Evolutionary conservation across 2,113 vertebrate genomes (phyloP).

Genomic region (Toxotes chatareus): DNA sequence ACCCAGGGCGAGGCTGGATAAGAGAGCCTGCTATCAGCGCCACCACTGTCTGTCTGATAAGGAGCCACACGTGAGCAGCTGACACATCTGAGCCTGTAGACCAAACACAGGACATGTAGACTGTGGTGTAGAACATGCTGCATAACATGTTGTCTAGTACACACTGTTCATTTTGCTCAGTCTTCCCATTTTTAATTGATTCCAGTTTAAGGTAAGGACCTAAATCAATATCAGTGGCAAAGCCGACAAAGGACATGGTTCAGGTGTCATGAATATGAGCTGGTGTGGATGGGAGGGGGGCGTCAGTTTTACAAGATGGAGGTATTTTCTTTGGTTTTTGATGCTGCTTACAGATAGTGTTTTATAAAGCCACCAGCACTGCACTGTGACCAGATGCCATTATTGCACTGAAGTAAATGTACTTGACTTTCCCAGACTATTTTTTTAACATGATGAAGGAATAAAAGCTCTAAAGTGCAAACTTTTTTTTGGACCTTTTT

Average conservation of each 20-base stretch:
- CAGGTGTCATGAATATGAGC: background rate
- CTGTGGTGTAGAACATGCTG: conserved; percentile 25
- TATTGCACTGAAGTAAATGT: no score
- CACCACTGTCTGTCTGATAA: conserved; percentile 47
- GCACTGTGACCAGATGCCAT: no score
- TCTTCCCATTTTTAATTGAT: conserved; percentile 8
- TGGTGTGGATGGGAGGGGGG: background rate
- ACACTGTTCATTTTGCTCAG: background rate
- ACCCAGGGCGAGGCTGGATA: conserved; percentile 47
- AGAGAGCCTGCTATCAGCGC: conserved; percentile 46
- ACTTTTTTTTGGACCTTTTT: no score
- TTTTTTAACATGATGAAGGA: no score
- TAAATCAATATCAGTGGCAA: background rate
- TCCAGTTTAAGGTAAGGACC: background rate
- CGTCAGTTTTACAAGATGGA: background rate
- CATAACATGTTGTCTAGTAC: background rate
- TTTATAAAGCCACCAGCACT: no score
- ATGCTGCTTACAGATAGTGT: background rate
- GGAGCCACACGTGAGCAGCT: conserved; percentile 20
- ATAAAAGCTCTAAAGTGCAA: no score
- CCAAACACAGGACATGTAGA: conserved; percentile 7
- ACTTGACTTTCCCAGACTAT: no score
- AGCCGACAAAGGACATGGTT: background rate
- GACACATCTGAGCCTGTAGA: conserved; percentile 17
- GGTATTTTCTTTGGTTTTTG: background rate